Conservation (phyloP, 2,113 vertebrate species). For the Podarcis cretensis region DNA sequence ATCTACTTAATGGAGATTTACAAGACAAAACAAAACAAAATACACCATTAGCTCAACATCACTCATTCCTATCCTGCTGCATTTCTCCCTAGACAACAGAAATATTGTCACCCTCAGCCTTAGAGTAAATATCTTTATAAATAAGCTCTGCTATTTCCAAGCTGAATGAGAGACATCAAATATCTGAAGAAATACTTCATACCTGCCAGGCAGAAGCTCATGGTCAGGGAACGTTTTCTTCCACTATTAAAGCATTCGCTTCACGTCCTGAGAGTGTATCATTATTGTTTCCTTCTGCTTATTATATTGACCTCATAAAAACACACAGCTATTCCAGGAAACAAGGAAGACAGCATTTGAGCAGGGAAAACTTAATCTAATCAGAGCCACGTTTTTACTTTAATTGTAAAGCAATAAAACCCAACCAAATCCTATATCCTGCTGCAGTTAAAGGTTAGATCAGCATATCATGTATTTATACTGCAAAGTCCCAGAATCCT, state of each 20-base stretch:
- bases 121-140: slow-evolving; percentile 12
- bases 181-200: slow-evolving; percentile 29
- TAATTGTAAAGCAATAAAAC: slow-evolving; percentile 67
- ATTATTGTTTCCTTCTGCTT: slow-evolving; percentile 37
- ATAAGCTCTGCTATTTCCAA: slow-evolving; percentile 21
- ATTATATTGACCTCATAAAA: slow-evolving; percentile 67
- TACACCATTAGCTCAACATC: neutral
- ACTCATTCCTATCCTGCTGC: neutral
- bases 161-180: slow-evolving; percentile 44
- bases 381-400: slow-evolving; percentile 68
- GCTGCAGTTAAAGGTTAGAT: slow-evolving; percentile 67
- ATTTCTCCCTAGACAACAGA: slow-evolving; percentile 11
- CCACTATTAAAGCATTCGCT: slow-evolving; percentile 36
- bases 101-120: slow-evolving; percentile 26
- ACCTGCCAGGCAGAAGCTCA: slow-evolving; percentile 35
- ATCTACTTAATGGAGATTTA: neutral
- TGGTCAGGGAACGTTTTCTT: slow-evolving; percentile 43
- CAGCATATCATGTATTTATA: slow-evolving; percentile 66
- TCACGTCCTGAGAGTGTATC: slow-evolving; percentile 34
- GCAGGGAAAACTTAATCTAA: slow-evolving; percentile 58
- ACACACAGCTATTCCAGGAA: slow-evolving; percentile 64
- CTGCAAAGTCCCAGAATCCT: slow-evolving; percentile 53
- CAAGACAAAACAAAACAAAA: neutral
- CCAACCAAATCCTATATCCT: slow-evolving; percentile 59
- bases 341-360: slow-evolving; percentile 53